Conservation (phyloP, 2,113 vertebrate species). For the Pithys albifrons region DNA sequence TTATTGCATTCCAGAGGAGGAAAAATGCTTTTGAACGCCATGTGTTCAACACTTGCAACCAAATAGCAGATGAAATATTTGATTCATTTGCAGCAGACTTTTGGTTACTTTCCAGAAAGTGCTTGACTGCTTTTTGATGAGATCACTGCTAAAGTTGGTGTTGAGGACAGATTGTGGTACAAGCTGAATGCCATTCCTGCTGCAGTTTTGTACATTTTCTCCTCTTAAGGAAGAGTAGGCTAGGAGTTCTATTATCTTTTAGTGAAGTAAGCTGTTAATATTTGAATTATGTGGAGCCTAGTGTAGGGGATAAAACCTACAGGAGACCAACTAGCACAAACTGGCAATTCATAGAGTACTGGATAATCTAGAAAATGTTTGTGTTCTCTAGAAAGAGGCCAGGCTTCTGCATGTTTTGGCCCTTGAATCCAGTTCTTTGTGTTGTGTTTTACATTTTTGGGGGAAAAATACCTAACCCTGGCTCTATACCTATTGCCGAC, state of each 20-base stretch:
- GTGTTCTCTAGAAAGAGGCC: neutral
- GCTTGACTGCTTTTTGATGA: constrained; percentile 27
- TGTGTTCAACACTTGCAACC: constrained; percentile 60
- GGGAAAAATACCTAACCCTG: neutral
- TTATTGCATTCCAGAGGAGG: constrained; percentile 48
- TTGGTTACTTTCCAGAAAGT: constrained; percentile 59
- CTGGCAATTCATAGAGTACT: neutral
- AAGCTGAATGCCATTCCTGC: neutral
- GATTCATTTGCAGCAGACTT: constrained; percentile 54
- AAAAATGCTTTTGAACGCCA: constrained; percentile 55
- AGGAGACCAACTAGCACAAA: neutral
- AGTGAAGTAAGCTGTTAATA: neutral
- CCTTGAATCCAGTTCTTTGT: neutral
- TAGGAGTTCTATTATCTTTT: neutral
- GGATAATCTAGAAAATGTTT: neutral
- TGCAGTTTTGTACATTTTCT: neutral
- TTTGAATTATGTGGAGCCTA: neutral
- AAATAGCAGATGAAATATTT: constrained; percentile 56
- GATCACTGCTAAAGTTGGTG: constrained; percentile 9
- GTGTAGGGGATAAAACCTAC: neutral
- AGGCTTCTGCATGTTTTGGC: neutral
- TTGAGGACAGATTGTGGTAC: neutral
- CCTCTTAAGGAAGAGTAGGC: neutral
- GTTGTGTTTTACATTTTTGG: neutral
- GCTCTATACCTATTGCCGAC: neutral